Evolutionary conservation across 1,140 invertebrate genomes (phyloP).

Genomic region (Drosophila pallidifrons): DNA sequence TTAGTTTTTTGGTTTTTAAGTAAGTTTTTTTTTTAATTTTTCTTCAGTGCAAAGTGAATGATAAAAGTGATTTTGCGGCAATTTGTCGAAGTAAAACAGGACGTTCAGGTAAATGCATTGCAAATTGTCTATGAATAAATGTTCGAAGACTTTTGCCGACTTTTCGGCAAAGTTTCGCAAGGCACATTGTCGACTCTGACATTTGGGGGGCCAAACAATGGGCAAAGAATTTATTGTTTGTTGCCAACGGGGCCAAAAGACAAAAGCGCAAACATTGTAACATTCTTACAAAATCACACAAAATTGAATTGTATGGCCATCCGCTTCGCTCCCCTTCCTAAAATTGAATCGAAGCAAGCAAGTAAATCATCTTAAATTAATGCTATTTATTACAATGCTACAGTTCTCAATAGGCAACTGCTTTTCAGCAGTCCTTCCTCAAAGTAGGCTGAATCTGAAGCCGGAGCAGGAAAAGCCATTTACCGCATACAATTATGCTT

Average conservation of each 20-base stretch:
- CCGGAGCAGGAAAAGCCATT: background rate
- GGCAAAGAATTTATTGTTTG: constrained; percentile 32
- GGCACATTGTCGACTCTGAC: constrained; percentile 9
- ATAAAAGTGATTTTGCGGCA: constrained; percentile 2
- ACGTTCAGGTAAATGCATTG: constrained; percentile 17
- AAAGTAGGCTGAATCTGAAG: background rate
- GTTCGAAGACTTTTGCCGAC: constrained; percentile 6
- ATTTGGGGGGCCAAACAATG: constrained; percentile 10
- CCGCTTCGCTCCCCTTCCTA: background rate
- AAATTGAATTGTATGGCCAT: constrained; percentile 25
- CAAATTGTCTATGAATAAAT: constrained; percentile 17
- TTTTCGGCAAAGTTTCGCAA: background rate
- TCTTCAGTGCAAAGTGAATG: constrained; percentile 9
- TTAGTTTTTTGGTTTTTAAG: constrained; percentile 7
- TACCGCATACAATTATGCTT: constrained; percentile 6
- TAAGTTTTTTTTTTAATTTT: constrained; percentile 24
- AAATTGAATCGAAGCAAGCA: constrained; percentile 5
- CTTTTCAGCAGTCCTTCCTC: background rate
- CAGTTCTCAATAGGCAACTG: background rate
- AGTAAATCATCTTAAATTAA: constrained; percentile 37
- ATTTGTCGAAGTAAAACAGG: too few species aligned
- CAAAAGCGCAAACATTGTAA: constrained; percentile 11
- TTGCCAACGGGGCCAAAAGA: constrained; percentile 17
- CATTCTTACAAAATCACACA: constrained; percentile 18
- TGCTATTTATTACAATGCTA: constrained; percentile 30